These are phyloP conservation scores for Xenentodon cancila DNA, from an alignment of 2,797 vertebrate genomes.

Conservation along the genomic window DNA sequence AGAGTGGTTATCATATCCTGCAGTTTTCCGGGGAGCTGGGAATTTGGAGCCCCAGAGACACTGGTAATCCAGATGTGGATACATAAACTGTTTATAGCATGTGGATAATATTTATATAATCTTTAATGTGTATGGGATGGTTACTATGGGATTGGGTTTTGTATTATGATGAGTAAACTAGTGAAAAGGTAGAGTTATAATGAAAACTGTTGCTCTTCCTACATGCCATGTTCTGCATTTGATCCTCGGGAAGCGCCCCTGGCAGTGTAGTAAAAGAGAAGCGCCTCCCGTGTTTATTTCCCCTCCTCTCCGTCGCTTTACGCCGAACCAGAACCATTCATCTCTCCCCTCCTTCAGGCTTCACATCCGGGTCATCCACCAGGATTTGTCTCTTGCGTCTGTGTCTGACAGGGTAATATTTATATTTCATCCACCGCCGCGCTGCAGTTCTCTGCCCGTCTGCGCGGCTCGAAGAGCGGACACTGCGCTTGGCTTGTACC, in stretches of 20 bases:
- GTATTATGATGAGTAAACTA: not conserved
- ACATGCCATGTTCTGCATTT: slow-evolving; percentile 31
- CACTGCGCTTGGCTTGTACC: slow-evolving; percentile 63
- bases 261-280: slow-evolving; percentile 63
- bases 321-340: slow-evolving; percentile 82
- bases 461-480: slow-evolving; percentile 69
- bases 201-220: slow-evolving; percentile 23
- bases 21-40: too few relatives aligned
- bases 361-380: slow-evolving; percentile 88
- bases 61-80: too few relatives aligned
- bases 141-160: too few relatives aligned
- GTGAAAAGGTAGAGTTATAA: not conserved
- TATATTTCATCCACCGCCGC: slow-evolving; percentile 62
- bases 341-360: slow-evolving; percentile 82
- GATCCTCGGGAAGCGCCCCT: slow-evolving; percentile 63
- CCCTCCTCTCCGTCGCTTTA: slow-evolving; percentile 75
- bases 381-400: slow-evolving; percentile 73
- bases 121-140: too few relatives aligned
- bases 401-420: slow-evolving; percentile 65
- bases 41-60: too few relatives aligned
- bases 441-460: slow-evolving; percentile 72
- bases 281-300: slow-evolving; percentile 62
- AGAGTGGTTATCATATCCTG: too few relatives aligned
- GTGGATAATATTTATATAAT: too few relatives aligned
- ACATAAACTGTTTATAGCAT: too few relatives aligned